Evolutionary conservation across 2,797 vertebrate species (phyloP), one percentile per base, ranked within the genome.

Genomic region (Delichon dasypus): DNA sequence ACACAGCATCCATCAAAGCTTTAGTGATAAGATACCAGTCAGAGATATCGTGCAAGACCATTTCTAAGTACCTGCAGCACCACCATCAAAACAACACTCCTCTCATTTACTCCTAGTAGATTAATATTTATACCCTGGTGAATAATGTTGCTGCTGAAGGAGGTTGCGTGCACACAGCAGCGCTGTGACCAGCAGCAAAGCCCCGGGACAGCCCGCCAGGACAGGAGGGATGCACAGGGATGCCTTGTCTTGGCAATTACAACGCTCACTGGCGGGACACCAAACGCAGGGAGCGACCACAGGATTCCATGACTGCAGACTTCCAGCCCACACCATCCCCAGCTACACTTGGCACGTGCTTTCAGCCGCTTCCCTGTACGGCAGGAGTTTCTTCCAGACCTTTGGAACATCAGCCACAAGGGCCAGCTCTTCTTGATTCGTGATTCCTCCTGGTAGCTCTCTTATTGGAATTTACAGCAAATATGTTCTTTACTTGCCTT

Each of bases 1-100:
- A 77, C 68, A 42, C 53, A 58, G 75, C 57, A 80, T 21, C 75
- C 85, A 90, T 92, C 91, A 95, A 86, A 96, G 88, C 79, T 53
- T n/a, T 7, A 48, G 44, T 4, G 88, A 72, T 85, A 82, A 93
- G 48, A 88, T 54, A 76, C 12, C 47, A n/a, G n/a, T n/a, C n/a
- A 65, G 26, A 86, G 55, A 80, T 51, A 73, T 7, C 13, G 58
- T 40, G 73, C 47, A 61, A 91, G 57, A 50, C 38, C 62, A 71
- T 38, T 34, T 8, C 72, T 32, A 64, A 64, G 29, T 55, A 76
- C 61, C 71, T 74, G 61, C 65, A 88, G 34, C 70, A 42, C 57
- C 48, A 5, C 34, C 54, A 93, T 65, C 68, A 83, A 92, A 87
- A 42, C 42, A 64, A 47, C 89, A 48, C n/a, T 73, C 60, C 42